Base-by-base conservation (phyloP, 2,113 vertebrate species). In the Gyps fulvus region DNA sequence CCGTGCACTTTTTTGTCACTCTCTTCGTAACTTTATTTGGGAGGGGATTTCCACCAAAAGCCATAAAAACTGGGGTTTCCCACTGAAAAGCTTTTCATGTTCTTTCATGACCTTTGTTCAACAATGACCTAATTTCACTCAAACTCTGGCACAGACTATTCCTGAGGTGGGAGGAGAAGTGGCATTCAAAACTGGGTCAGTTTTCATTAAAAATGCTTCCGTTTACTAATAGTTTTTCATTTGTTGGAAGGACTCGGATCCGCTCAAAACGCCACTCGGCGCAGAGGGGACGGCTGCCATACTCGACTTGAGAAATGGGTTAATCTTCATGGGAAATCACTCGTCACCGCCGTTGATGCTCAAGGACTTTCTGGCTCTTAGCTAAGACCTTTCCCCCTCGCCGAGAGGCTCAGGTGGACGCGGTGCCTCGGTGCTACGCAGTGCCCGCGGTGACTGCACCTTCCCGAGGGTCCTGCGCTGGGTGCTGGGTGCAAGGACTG, bases 401-500 rank as follows among this genome's bases (percentile, higher is more conserved):
- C 58, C 0, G 0, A 8, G 69, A 90, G 50, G 32, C 70, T 47
- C 5, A 3, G 67, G 9, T 0, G 83, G 71, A n/a, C 0, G 11
- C 0, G 0, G 25, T 0, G 14, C 11, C 34, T 5, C 0, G 0
- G 32, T 7, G 45, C 34, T 7, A 4, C 4, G 0, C 1, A 1
- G 20, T 4, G n/a, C 22, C 40, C 4, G 1, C 0, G 3, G 17
- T 4, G 70, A 13, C 23, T 43, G 63, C 65, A 4, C 57, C n/a
- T 16, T 70, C 76, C 83, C 1, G 1, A 26, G 58, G 57, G 26
- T 67, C 34, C 42, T 18, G 49, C 1, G 31, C 0, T 6, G 40
- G 42, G 36, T 9, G 13, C 4, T 29, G 66, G 69, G 54, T 12
- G 23, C 16, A 7, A n/a, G 52, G 42, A 16, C 7, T 0, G 1